Evolutionary conservation across 2,797 vertebrate genomes (phyloP).

Genomic region (Danionella dracula): DNA sequence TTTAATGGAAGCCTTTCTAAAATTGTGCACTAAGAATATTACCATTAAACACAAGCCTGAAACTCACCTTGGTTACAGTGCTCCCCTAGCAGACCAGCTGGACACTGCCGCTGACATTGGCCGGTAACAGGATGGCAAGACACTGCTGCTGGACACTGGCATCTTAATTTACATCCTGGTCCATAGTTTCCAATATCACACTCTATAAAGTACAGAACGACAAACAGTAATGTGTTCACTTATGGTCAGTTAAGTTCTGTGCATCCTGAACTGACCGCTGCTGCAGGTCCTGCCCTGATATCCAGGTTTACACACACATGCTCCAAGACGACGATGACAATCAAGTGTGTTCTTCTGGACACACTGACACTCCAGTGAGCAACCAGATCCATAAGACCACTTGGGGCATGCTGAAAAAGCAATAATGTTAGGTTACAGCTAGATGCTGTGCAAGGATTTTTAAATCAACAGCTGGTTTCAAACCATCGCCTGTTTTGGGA

Average conservation of each 20-base stretch:
- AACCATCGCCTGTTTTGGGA: not conserved
- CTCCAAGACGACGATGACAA: constrained; percentile 68
- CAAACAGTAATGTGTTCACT: not conserved
- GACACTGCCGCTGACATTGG: constrained; percentile 63
- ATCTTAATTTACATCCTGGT: constrained; percentile 61
- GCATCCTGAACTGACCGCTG: constrained; percentile 52
- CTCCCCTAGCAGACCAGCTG: constrained; percentile 61
- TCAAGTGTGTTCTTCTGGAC: constrained; percentile 58
- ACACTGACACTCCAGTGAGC: constrained; percentile 75
- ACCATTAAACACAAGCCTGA: not conserved
- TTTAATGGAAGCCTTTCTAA: not conserved
- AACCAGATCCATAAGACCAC: constrained; percentile 74
- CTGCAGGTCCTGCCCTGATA: constrained; percentile 64
- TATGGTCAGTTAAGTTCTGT: not conserved
- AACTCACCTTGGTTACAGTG: constrained; percentile 67
- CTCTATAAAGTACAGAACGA: constrained; percentile 48
- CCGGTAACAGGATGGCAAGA: constrained; percentile 67
- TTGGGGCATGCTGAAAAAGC: constrained; percentile 68
- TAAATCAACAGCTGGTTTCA: too few relatives aligned
- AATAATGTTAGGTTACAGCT: not conserved
- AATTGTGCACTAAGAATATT: too few relatives aligned
- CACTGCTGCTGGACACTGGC: constrained; percentile 56
- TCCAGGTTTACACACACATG: constrained; percentile 73
- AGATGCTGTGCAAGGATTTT: too few relatives aligned
- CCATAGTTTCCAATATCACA: constrained; percentile 69